Evolutionary conservation across 1,140 invertebrate species (phyloP).

Genomic region (Triops longicaudatus): DNA sequence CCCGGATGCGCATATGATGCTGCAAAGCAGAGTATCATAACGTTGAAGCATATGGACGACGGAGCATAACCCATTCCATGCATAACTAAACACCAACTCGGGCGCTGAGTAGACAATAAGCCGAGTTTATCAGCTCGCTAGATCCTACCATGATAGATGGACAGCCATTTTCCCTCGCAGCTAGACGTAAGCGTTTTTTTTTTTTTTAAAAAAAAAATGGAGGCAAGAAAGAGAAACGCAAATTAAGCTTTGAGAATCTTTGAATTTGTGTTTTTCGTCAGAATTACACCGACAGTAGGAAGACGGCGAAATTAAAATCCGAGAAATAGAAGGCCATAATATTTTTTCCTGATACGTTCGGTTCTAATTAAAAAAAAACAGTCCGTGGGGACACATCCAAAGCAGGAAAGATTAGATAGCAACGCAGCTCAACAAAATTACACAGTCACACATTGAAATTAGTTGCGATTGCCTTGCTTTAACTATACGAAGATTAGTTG

Average conservation of each 20-base stretch:
- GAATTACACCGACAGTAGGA: not conserved
- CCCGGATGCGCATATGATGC: not conserved
- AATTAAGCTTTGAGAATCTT: not conserved
- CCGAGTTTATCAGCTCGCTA: not conserved
- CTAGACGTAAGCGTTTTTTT: not conserved
- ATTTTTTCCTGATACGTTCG: not conserved
- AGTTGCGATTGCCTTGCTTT: no score
- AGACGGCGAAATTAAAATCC: not conserved
- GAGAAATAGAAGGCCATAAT: not conserved
- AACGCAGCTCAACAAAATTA: not conserved
- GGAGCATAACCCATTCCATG: constrained; percentile 14
- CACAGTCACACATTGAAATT: not conserved
- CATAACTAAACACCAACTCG: constrained; percentile 11
- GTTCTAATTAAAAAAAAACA: constrained; percentile 1
- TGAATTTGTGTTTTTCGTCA: not conserved
- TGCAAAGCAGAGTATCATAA: not conserved
- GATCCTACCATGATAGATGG: constrained; percentile 3
- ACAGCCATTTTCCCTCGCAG: not conserved
- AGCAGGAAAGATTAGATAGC: not conserved
- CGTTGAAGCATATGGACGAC: not conserved
- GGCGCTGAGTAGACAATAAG: constrained; percentile 14
- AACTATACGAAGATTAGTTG: no score
- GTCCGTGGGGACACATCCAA: not conserved
- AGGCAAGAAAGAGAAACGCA: not conserved
- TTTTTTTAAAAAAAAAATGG: not conserved